phyloP scores from a whole-genome alignment of 2,797 vertebrate species.

The Gymnodraco acuticeps region DNA sequence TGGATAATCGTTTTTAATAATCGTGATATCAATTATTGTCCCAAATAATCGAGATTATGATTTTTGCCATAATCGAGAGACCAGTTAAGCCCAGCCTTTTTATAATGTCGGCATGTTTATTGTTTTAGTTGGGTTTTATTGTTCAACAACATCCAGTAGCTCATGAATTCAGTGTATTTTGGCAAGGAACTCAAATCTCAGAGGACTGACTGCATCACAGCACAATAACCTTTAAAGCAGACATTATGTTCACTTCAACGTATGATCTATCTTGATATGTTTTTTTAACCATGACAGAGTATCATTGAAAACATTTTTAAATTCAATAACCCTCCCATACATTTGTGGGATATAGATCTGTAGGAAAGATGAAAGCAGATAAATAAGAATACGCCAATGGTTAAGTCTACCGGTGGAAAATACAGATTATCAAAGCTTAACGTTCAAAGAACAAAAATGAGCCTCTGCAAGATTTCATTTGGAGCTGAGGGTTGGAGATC shows the following conservation, averaged over 20 bases:
- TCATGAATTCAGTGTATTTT: constrained; percentile 30
- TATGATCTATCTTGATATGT: background rate
- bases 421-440: background rate
- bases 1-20: too few species aligned
- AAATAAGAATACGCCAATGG: background rate
- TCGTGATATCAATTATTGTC: too few species aligned
- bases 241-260: background rate
- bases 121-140: constrained; percentile 9
- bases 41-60: too few species aligned
- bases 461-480: background rate
- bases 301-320: too few species aligned
- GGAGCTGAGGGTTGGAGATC: background rate
- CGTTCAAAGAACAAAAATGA: background rate
- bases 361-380: too few species aligned
- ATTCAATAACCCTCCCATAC: too few species aligned
- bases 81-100: background rate
- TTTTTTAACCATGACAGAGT: too few species aligned
- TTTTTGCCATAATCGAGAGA: background rate
- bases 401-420: background rate
- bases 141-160: background rate
- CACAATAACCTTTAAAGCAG: background rate
- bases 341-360: too few species aligned
- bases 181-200: constrained; percentile 14
- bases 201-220: constrained; percentile 1
- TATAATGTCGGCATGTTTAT: background rate